These are phyloP conservation scores for Meiosimyza platycephala DNA, from an alignment of 2,888 invertebrate species.

Conservation along the genomic window DNA sequence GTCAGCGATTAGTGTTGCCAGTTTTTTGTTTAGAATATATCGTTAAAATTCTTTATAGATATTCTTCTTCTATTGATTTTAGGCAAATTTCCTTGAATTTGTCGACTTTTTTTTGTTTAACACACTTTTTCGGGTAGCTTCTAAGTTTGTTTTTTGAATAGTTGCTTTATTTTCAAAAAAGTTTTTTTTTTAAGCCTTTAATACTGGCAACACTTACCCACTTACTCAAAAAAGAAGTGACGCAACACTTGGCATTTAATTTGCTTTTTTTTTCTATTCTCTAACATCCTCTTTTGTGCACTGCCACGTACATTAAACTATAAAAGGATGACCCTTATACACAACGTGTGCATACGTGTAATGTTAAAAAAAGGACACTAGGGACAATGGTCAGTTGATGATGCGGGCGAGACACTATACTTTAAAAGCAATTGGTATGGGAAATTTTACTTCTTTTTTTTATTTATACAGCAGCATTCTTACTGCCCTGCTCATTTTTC, in stretches of 20 bases:
- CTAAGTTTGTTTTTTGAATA: too few species aligned
- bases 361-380: slow-evolving; percentile 23
- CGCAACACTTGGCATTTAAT: slow-evolving; percentile 5
- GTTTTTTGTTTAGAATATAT: too few species aligned
- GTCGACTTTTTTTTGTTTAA: too few species aligned
- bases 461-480: not conserved
- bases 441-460: slow-evolving; percentile 11
- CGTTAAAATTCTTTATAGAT: too few species aligned
- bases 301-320: slow-evolving; percentile 13
- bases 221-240: slow-evolving; percentile 3
- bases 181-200: too few species aligned
- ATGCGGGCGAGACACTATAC: slow-evolving; percentile 35
- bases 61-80: too few species aligned
- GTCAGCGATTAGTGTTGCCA: too few species aligned
- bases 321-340: slow-evolving; percentile 30
- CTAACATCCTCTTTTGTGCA: not conserved
- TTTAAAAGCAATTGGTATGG: not conserved
- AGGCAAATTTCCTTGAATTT: too few species aligned
- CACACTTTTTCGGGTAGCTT: too few species aligned
- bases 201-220: too few species aligned
- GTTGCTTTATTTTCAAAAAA: too few species aligned
- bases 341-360: not conserved
- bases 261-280: slow-evolving; percentile 3
- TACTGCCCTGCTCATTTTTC: not conserved
- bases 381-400: slow-evolving; percentile 43